Conservation (phyloP, 1,140 invertebrate genomes). For the Lysiphlebus fabarum region DNA sequence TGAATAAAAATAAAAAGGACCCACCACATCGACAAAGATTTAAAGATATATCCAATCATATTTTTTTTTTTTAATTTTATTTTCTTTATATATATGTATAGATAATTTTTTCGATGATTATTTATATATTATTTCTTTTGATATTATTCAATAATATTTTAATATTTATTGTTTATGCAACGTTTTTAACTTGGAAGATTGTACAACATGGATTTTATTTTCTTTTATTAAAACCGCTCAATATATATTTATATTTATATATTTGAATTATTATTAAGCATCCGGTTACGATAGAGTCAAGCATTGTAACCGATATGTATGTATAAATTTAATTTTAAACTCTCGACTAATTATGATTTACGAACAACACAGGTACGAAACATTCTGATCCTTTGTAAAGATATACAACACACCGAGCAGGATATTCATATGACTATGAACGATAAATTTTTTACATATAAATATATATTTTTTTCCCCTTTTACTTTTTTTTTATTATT, state of each 20-base stretch:
- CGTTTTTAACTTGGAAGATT: not conserved
- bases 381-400: constrained; percentile 40
- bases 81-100: constrained; percentile 1
- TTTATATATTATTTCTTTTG: not conserved
- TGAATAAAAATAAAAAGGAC: too few species aligned
- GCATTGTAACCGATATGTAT: constrained; percentile 4
- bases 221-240: constrained; percentile 34
- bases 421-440: constrained; percentile 52
- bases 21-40: too few species aligned
- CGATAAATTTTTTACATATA: constrained; percentile 26
- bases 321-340: constrained; percentile 42
- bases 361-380: constrained; percentile 43
- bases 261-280: constrained; percentile 40
- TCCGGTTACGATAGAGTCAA: constrained; percentile 14
- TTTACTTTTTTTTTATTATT: too few species aligned
- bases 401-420: constrained; percentile 46
- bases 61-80: not conserved
- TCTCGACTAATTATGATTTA: constrained; percentile 53
- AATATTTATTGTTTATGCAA: too few species aligned
- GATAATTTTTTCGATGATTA: not conserved
- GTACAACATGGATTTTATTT: constrained; percentile 28
- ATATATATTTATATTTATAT: constrained; percentile 37
- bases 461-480: too few species aligned
- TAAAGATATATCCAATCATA: too few species aligned
- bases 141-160: too few species aligned